Evolutionary conservation across 2,888 invertebrate species (phyloP).

Genomic region (Mycalesis mineus): DNA sequence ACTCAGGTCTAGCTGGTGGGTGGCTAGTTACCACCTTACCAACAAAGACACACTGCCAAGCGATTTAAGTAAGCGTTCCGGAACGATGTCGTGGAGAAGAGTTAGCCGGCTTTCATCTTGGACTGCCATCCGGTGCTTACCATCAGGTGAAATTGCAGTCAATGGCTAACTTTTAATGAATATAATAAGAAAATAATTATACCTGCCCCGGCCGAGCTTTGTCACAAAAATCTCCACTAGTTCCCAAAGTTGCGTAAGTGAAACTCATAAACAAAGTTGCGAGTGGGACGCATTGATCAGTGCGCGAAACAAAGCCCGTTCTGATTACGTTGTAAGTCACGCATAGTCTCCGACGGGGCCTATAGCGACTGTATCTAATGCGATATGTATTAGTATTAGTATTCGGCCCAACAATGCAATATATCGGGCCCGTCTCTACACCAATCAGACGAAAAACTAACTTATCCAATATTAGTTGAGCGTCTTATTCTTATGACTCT

Average conservation of each 20-base stretch:
- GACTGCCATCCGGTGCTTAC: no score
- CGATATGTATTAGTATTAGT: slow-evolving; percentile 46
- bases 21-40: no score
- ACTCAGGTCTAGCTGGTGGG: no score
- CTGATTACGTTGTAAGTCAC: slow-evolving; percentile 25
- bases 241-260: no score
- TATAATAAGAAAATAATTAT: not conserved
- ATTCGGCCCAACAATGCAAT: slow-evolving; percentile 60
- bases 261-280: not conserved
- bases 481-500: slow-evolving; percentile 14
- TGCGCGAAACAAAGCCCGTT: slow-evolving; percentile 6
- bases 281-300: slow-evolving; percentile 4
- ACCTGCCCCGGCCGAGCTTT: no score
- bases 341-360: slow-evolving; percentile 20
- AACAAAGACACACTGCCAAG: no score
- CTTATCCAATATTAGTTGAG: slow-evolving; percentile 60
- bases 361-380: slow-evolving; percentile 38
- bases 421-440: slow-evolving; percentile 61
- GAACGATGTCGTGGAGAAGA: no score
- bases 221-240: no score
- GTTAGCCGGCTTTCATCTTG: no score
- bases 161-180: no score
- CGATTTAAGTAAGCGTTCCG: no score
- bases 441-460: slow-evolving; percentile 67
- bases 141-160: no score